phyloP scores from a whole-genome alignment of 2,113 vertebrate species.

The Gallinago undulata region DNA sequence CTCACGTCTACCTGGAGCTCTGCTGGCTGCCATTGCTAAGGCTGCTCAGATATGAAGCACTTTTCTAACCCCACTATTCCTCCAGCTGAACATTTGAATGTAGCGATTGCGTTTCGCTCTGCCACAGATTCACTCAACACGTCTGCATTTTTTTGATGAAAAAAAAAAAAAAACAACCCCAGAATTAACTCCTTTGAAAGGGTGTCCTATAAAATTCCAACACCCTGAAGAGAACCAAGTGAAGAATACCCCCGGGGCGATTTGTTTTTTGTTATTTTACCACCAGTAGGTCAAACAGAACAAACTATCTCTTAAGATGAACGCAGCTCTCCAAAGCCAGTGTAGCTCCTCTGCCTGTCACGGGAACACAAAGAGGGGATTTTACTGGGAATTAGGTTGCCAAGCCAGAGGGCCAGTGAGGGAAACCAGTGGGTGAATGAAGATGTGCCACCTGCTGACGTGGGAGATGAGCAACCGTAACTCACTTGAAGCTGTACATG shows the following conservation, averaged over 20 bases:
- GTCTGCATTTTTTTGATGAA: neutral
- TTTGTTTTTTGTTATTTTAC: neutral
- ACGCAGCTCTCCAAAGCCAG: neutral
- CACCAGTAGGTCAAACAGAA: neutral
- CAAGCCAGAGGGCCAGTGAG: neutral
- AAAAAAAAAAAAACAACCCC: neutral
- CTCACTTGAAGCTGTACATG: neutral
- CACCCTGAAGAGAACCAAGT: neutral
- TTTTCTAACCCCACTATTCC: neutral
- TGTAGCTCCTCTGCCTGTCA: neutral
- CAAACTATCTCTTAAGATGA: neutral
- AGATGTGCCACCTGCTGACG: neutral
- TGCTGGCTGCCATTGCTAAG: neutral
- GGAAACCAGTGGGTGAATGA: neutral
- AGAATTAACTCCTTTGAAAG: neutral
- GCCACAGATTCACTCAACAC: neutral
- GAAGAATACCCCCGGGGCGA: neutral
- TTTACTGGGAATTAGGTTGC: neutral
- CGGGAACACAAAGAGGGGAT: neutral
- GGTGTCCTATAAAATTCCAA: neutral
- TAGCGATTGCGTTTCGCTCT: rapidly evolving
- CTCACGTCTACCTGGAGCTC: neutral
- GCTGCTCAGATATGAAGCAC: neutral
- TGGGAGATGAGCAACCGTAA: neutral
- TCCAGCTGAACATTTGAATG: neutral